Conservation (phyloP, 2,888 invertebrate genomes). For the Theretra japonica region DNA sequence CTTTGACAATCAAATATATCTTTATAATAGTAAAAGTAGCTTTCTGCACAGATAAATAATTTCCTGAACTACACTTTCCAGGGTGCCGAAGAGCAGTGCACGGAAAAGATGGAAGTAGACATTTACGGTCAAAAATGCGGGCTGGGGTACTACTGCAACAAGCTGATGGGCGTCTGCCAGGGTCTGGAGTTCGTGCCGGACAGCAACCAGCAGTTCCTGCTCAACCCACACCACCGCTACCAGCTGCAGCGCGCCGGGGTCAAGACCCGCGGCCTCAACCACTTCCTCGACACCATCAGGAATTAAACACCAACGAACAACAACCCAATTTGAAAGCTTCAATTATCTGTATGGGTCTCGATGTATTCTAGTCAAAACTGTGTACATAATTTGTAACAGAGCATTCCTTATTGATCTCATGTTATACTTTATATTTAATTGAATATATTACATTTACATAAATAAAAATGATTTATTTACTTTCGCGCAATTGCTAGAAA, state of each 20-base stretch:
- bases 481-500: background rate
- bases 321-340: background rate
- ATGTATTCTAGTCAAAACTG: conserved; percentile 13
- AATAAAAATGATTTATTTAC: background rate
- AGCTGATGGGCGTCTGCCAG: conserved; percentile 60
- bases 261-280: conserved; percentile 36
- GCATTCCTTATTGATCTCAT: conserved; percentile 22
- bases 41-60: background rate
- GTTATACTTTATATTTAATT: background rate
- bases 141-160: conserved; percentile 68
- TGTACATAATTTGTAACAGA: background rate
- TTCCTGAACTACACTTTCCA: conserved; percentile 37
- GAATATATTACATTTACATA: background rate
- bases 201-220: conserved; percentile 53
- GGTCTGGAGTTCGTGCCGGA: conserved; percentile 59
- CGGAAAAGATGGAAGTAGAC: conserved; percentile 68
- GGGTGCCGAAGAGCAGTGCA: conserved; percentile 74
- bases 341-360: conserved; percentile 12
- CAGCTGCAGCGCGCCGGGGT: conserved; percentile 44
- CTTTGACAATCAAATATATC: no score
- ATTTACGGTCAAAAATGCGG: conserved; percentile 69
- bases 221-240: conserved; percentile 57
- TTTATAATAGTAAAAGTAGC: background rate
- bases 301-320: conserved; percentile 27
- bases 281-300: conserved; percentile 39